Conservation (phyloP, 2,888 invertebrate genomes). For the Mythimna ferrago region DNA sequence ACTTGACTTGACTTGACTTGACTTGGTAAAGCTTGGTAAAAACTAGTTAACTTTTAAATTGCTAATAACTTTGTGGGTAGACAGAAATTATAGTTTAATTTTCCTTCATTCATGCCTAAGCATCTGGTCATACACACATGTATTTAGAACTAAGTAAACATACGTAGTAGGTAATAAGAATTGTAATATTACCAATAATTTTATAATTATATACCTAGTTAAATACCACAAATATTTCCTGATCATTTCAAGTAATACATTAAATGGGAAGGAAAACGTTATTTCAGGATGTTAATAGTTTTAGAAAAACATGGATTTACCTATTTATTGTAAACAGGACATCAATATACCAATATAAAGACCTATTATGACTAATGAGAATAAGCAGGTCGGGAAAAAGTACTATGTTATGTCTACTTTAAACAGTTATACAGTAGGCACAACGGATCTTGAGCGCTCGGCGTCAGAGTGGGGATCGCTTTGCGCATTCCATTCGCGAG, state of each 20-base stretch:
- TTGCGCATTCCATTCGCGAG: too few species aligned
- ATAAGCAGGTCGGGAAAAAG: slow-evolving; percentile 33
- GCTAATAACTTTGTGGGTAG: too few species aligned
- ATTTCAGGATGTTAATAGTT: not conserved
- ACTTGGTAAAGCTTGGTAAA: too few species aligned
- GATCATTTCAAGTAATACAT: not conserved
- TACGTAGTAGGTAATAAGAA: not conserved
- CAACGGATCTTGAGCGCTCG: too few species aligned
- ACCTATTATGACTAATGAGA: slow-evolving; percentile 29
- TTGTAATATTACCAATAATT: not conserved
- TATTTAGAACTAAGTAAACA: not conserved
- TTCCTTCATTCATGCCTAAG: not conserved
- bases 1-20: too few species aligned
- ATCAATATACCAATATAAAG: slow-evolving; percentile 10
- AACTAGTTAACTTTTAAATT: too few species aligned
- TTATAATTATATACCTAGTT: not conserved
- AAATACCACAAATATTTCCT: not conserved
- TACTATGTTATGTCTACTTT: slow-evolving; percentile 10
- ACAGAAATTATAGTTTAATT: too few species aligned
- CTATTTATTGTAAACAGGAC: slow-evolving; percentile 1
- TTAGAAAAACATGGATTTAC: not conserved
- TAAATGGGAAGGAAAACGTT: not conserved
- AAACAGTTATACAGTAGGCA: not conserved
- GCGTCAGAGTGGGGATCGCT: too few species aligned
- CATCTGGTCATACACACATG: not conserved